phyloP scores from a whole-genome alignment of 2,113 vertebrate genomes.

The Callionymus lyra region DNA sequence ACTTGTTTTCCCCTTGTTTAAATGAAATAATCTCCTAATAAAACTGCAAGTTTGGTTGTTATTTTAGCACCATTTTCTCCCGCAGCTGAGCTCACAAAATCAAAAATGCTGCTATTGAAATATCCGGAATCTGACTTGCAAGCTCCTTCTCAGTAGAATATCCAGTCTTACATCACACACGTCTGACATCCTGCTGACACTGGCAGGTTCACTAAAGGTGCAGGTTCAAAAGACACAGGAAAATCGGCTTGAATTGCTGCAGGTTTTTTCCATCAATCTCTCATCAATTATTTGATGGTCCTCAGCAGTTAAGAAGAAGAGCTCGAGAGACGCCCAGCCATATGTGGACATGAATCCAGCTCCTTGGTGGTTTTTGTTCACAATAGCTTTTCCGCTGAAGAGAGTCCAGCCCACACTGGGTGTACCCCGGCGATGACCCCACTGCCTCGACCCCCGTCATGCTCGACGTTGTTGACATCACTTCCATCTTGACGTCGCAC shows the following conservation, averaged over 20 bases:
- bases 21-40: too few relatives aligned
- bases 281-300: too few relatives aligned
- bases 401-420: constrained; percentile 2
- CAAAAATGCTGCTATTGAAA: constrained; percentile 1
- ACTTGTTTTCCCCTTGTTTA: too few relatives aligned
- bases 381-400: constrained; percentile 4
- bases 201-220: constrained; percentile 4
- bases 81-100: neutral
- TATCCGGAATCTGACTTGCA: neutral
- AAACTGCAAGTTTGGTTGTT: neutral
- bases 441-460: constrained; percentile 8
- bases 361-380: constrained; percentile 10
- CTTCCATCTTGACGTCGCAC: constrained; percentile 11
- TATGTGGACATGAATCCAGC: constrained; percentile 3
- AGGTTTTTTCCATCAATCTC: too few relatives aligned
- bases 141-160: neutral
- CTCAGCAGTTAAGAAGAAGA: too few relatives aligned
- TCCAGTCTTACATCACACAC: constrained; percentile 5
- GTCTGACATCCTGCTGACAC: constrained; percentile 11
- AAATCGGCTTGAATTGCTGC: too few relatives aligned
- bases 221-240: constrained; percentile 1
- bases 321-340: neutral
- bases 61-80: constrained; percentile 2
- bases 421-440: constrained; percentile 12
- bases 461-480: constrained; percentile 19